phyloP scores from a whole-genome alignment of 1,140 invertebrate genomes.

The Magallana gigas region DNA sequence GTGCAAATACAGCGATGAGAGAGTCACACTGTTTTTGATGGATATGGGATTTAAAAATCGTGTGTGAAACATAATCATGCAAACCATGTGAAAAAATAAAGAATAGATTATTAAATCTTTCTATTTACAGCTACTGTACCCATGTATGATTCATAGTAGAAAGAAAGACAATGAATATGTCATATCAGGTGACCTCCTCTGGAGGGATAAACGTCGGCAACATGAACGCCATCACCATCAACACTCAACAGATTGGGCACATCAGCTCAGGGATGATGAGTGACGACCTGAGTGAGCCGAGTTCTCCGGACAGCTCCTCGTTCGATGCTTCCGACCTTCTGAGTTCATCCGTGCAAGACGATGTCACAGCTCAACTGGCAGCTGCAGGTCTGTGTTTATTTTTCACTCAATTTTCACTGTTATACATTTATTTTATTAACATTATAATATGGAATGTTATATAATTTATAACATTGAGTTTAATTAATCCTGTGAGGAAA shows the following conservation, averaged over 20 bases:
- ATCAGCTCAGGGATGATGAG: slow-evolving; percentile 69
- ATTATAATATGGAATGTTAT: too few relatives aligned
- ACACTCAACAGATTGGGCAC: slow-evolving; percentile 48
- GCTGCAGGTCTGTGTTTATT: slow-evolving; percentile 86
- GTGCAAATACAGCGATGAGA: too few relatives aligned
- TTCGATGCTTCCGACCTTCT: slow-evolving; percentile 80
- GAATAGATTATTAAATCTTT: too few relatives aligned
- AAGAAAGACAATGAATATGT: slow-evolving; percentile 18
- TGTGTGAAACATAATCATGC: too few relatives aligned
- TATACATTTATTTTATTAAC: too few relatives aligned
- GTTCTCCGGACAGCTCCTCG: slow-evolving; percentile 78
- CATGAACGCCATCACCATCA: slow-evolving; percentile 55
- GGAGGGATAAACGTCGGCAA: slow-evolving; percentile 28
- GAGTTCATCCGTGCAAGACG: slow-evolving; percentile 83
- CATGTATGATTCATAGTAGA: neutral
- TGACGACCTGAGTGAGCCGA: slow-evolving; percentile 75
- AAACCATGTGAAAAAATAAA: too few relatives aligned
- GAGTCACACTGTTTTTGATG: too few relatives aligned
- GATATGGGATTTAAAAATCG: neutral
- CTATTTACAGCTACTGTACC: neutral
- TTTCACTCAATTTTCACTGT: too few relatives aligned
- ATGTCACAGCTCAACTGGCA: slow-evolving; percentile 96
- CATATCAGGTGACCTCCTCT: slow-evolving; percentile 45
- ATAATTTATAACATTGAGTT: too few relatives aligned
- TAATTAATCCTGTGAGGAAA: too few relatives aligned